Base-by-base conservation (phyloP, 2,888 invertebrate genomes). In the Gibbula magus region DNA sequence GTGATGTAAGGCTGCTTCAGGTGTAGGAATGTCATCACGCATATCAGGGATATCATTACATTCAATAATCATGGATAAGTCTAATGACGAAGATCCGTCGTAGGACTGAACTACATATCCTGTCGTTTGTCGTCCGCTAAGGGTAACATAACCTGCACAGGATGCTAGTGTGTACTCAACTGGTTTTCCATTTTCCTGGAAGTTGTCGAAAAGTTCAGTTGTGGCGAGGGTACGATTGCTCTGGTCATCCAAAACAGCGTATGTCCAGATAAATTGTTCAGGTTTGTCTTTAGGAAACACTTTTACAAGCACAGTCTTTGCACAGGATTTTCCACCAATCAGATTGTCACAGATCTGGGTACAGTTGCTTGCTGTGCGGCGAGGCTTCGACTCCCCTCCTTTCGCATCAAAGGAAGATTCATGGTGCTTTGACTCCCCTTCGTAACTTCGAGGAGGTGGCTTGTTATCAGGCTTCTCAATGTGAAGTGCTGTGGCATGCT, bases 211-310 rank as follows among this genome's bases (percentile, higher is more conserved):
- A 2, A 84, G 61, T n/a, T 79, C 75, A 54, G 82, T n/a, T 18
- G 25, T 74, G 1, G 75, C 83, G 8, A 83, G 35, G 0, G 83
- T 75, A 1, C 77, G 53, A 54, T 83, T 82, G 56, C 80, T 83
- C 39, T 83, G 83, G 7, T 83, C 79, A 70, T 83, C 80, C 5
- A 83, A 3, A 16, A 83, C 75, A 13, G 82, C 80, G 54, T 82
- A 82, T 2, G 51, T 39, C 51, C 29, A 78, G 2, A 74, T 54
- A 22, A 5, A n/a, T 2, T 81, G 16, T n/a, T 79, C 73, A 10
- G 79, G 82, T 10, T 53, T 29, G 0, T 22, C 79, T n/a, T 53
- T 25, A 16, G 52, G 66, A 61, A 66, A 82, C 16, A 82, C 51
- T 18, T 76, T 80, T 10, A 75, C 73, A 5, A 78, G 61, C 25